Conservation (phyloP, 1,140 invertebrate species). For the Bombus polaris region DNA sequence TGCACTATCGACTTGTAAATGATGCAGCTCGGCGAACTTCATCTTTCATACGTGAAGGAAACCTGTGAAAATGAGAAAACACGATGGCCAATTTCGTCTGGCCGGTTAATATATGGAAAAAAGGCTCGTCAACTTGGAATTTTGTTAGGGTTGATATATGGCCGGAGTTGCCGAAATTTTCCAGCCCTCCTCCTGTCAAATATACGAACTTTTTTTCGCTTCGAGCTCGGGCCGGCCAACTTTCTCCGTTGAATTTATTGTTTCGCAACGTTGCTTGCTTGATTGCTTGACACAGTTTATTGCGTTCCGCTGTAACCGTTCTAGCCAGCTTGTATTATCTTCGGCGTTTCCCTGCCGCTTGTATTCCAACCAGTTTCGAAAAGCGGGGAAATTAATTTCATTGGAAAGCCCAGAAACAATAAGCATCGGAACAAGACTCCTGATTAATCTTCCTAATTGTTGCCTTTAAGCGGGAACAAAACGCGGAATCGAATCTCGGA, state of each 20-base stretch:
- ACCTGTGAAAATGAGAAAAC: not conserved
- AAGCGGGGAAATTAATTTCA: not conserved
- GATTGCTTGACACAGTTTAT: constrained; percentile 24
- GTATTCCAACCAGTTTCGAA: not conserved
- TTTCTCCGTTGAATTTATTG: constrained; percentile 22
- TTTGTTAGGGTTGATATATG: constrained; percentile 3
- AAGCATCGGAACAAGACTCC: not conserved
- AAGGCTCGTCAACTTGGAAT: constrained; percentile 22
- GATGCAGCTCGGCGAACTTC: not conserved
- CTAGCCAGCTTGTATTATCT: not conserved
- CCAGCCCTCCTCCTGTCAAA: not conserved
- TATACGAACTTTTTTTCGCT: constrained; percentile 14
- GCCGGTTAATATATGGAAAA: not conserved
- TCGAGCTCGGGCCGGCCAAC: not conserved
- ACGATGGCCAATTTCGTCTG: not conserved
- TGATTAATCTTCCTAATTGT: not conserved
- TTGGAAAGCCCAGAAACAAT: not conserved
- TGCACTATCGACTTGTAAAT: not conserved
- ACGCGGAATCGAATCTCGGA: not conserved
- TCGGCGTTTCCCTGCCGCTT: not conserved
- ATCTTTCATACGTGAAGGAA: not conserved
- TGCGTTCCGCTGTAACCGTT: no score
- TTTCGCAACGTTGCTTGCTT: not conserved
- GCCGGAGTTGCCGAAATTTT: not conserved
- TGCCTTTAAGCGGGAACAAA: not conserved